Evolutionary conservation across 2,113 vertebrate species (phyloP).

Genomic region (Fregetta grallaria): DNA sequence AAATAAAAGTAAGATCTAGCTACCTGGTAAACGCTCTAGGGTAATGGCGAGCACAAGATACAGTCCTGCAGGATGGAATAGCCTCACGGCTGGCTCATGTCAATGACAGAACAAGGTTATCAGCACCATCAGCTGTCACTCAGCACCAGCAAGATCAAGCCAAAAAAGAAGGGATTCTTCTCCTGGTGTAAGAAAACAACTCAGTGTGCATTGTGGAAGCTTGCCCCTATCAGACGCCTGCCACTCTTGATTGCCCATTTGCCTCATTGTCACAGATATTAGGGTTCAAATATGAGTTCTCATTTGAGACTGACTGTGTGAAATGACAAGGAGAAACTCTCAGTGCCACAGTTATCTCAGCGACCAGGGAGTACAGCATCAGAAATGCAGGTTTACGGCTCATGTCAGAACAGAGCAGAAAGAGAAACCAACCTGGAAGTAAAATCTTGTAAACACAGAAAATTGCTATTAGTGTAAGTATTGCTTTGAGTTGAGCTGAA

Average conservation of each 20-base stretch:
- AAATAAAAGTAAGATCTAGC: not conserved
- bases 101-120: constrained; percentile 11
- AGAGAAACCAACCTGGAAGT: not conserved
- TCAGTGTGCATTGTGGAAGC: not conserved
- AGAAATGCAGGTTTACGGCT: not conserved
- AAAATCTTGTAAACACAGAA: not conserved
- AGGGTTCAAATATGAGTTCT: not conserved
- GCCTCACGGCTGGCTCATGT: not conserved
- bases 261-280: not conserved
- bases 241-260: not conserved
- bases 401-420: not conserved
- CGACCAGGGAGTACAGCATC: not conserved
- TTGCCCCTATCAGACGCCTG: not conserved
- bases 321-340: not conserved
- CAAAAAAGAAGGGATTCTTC: not conserved
- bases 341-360: not conserved
- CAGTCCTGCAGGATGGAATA: not conserved
- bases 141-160: not conserved
- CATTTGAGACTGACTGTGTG: not conserved
- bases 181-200: not conserved
- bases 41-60: not conserved
- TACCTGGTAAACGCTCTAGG: not conserved
- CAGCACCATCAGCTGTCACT: not conserved
- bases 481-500: not conserved
- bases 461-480: not conserved